Evolutionary conservation across 2,888 invertebrate genomes (phyloP), one percentile per base, ranked within the genome.

Genomic region (Lingula anatina): DNA sequence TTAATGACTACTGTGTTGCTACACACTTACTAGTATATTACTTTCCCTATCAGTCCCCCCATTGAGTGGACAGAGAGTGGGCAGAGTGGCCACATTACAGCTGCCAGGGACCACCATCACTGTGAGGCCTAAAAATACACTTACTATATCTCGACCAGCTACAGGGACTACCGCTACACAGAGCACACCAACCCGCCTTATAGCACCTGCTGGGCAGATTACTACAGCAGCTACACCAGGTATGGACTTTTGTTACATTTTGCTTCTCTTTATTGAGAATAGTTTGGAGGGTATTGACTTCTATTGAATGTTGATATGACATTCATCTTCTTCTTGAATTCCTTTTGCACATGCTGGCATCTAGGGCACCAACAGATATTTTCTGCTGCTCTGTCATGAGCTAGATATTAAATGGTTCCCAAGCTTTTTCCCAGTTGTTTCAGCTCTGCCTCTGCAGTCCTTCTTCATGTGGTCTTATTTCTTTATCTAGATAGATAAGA

Each of bases 51-150:
- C n/a, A n/a, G n/a, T n/a, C n/a, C n/a, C n/a, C n/a, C n/a, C n/a
- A n/a, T n/a, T n/a, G n/a, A n/a, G n/a, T n/a, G n/a, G n/a, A n/a
- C n/a, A n/a, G n/a, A n/a, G n/a, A n/a, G n/a, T 25, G 46, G 37
- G 23, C 41, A 38, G 7, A 31, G 31, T 15, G 9, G 31, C 31
- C 31, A 62, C 64, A 41, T 61, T 72, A 9, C 67, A 70, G 51
- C 50, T 72, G 24, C 72, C 69, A 15, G 60, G 66, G 26, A 59
- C 62, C 9, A 55, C 62, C 15, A 60, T 72, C 24, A 62, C 64
- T 7, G 49, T 65, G 7, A 56, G 70, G 31, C 66, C 69, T 15
- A 60, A 67, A 20, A 54, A 65, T 12, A 47, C 62, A 5, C 46
- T 53, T 18, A 54, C 68, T 15, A 59, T 66, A 2, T 57, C 69